These are phyloP conservation scores for Bubo blakistoni DNA, from an alignment of 2,113 vertebrate genomes.

Conservation along the genomic window DNA sequence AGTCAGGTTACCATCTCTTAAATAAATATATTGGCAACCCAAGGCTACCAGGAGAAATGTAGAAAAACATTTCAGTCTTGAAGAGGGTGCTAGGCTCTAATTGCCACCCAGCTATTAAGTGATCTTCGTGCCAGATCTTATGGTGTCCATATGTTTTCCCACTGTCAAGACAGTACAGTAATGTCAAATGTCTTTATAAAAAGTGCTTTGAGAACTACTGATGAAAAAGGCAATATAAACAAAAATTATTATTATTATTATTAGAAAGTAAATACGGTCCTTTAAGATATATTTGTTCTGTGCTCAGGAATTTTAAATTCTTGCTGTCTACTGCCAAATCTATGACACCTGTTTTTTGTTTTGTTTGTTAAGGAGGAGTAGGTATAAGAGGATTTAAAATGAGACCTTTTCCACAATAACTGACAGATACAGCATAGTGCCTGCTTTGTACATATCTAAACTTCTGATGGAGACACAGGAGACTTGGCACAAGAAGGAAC, in stretches of 20 bases:
- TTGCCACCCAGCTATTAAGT: neutral
- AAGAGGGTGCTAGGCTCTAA: neutral
- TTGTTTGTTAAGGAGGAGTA: neutral
- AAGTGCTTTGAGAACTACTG: neutral
- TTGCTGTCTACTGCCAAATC: neutral
- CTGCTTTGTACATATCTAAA: neutral
- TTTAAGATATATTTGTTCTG: neutral
- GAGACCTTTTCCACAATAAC: neutral
- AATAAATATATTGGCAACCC: neutral
- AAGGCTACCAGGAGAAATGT: neutral
- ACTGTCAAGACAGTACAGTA: neutral
- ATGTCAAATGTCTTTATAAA: neutral
- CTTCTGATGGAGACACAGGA: neutral
- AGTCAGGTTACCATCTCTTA: neutral
- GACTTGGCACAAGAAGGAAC: neutral
- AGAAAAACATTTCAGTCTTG: neutral
- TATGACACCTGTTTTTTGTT: neutral
- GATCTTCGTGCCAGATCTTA: neutral
- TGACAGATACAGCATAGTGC: too few relatives aligned
- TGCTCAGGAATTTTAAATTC: neutral
- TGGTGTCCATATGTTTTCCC: neutral
- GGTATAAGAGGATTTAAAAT: neutral
- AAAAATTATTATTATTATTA: neutral
- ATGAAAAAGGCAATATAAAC: neutral
- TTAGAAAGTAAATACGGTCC: neutral